Conservation (phyloP, 2,113 vertebrate species). For the Cyprinodon tularosa region DNA sequence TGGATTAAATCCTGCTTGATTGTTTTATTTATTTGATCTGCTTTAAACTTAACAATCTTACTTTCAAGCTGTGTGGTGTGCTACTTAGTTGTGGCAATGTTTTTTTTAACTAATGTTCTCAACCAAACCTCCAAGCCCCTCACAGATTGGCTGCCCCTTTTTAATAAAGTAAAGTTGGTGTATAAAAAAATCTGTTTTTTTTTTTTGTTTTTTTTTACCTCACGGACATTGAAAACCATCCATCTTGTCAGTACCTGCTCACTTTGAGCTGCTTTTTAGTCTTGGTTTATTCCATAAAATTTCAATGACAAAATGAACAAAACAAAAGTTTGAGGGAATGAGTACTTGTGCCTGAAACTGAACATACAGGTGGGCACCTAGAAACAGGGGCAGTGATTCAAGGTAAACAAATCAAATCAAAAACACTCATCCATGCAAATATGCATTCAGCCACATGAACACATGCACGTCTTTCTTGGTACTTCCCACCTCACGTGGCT, state of each 20-base stretch:
- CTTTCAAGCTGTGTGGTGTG: background rate
- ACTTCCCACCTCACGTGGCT: constrained; percentile 64
- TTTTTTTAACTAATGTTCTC: background rate
- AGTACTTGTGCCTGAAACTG: background rate
- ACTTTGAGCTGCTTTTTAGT: no score
- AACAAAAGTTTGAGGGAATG: background rate
- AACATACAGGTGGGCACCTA: constrained; percentile 36
- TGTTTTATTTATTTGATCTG: background rate
- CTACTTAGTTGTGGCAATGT: background rate
- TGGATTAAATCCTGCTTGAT: background rate
- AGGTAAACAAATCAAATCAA: background rate
- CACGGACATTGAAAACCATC: background rate
- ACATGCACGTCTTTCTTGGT: constrained; percentile 48
- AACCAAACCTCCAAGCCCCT: background rate
- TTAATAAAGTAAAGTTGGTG: background rate
- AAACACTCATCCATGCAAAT: constrained; percentile 18
- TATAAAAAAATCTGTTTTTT: background rate
- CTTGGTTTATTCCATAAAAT: no score
- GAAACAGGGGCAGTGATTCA: constrained; percentile 47
- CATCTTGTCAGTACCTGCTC: background rate
- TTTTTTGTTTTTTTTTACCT: background rate
- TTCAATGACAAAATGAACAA: no score
- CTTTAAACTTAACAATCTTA: background rate
- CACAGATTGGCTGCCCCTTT: background rate
- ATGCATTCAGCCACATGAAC: constrained; percentile 16